Base-by-base conservation (phyloP, 2,113 vertebrate species). In the Notechis scutatus region DNA sequence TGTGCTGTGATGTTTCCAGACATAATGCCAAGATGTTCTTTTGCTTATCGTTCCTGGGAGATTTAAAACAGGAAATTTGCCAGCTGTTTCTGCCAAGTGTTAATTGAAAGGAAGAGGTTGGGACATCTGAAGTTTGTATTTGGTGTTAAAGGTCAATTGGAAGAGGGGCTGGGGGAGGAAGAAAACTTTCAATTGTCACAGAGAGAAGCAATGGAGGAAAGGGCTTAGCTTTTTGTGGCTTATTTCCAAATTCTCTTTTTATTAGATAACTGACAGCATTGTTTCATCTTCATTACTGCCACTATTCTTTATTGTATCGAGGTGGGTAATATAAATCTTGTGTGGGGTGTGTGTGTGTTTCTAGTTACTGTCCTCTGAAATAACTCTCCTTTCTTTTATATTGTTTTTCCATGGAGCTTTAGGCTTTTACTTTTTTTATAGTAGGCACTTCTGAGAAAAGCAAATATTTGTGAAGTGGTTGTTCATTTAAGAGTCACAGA, bases 51-150 rank as follows among this genome's bases (percentile, higher is more conserved):
- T 20, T 94, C 93, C 88, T 81, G n/a, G 89, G 85, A 94, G 95
- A 95, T 96, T 97, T 95, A 92, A 90, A 93, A 59, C 87, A 94
- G 95, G 92, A 96, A 94, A 88, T 92, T 91, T 90, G 94, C 93
- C 54, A 61, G 23, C 87, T 91, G 64, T 69, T 11, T 94, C 92
- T 96, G 95, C 94, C 87, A 93, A 94, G 87, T n/a, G 87, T 86
- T 59, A 94, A 95, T 94, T 81, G 94, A 93, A 94, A 87, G 91
- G 55, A 92, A 95, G 74, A 88, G 0, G 85, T 87, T 95, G 85
- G 93, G 90, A 95, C 93, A 93, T 92, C 94, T 94, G 91, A 93
- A 94, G 94, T 94, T 93, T 93, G 94, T 91, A 94, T 39, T 39
- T 0, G 0, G 54, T 94, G 94, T 93, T 96, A 91, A 94, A 95